Evolutionary conservation across 1,140 invertebrate species (phyloP), one percentile per base, ranked within the genome.

Genomic region (Potamilus streckersoni): DNA sequence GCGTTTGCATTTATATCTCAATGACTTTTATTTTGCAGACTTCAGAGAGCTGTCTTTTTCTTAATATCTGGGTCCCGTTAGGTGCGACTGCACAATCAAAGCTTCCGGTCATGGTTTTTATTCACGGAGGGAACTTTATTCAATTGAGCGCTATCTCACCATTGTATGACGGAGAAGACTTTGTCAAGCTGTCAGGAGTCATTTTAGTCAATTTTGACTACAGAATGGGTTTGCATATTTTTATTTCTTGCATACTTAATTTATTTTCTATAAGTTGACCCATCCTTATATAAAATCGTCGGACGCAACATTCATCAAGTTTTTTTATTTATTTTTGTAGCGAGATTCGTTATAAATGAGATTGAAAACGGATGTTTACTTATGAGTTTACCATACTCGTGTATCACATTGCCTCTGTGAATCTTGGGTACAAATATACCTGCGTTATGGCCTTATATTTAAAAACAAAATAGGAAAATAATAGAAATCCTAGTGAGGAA

Each of bases 161-260:
- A 13, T 87, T 86, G 14, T 87, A 74, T 31, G 79, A 85, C 49
- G 90, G 87, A 15, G 83, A 87, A 62, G 75, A 82, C 23, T 73
- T 91, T 55, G 83, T 84, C 8, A 76, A 79, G 20, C 86, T 87
- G 69, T 79, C 87, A 27, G 85, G 91, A 67, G 84, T 92, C 8
- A 86, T 92, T 20, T 84, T 92, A 0, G 90, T 92, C 19, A 91
- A 89, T 16, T 85, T 92, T 13, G 92, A 92, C 79, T 92, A 92
- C 79, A 85, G 92, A 65, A 85, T 92, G 86, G 81, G 91, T 66
- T 68, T 84, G 61, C 86, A 88, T 55, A n/a, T 38, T n/a, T n/a
- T 31, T 31, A 14, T 38, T 31, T 38, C 64, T 89, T 31, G 66
- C 49, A 31, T 15, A n/a, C n/a, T 2, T n/a, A 3, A 55, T 68